Evolutionary conservation across 2,888 invertebrate genomes (phyloP).

Genomic region (Philaethria dido): DNA sequence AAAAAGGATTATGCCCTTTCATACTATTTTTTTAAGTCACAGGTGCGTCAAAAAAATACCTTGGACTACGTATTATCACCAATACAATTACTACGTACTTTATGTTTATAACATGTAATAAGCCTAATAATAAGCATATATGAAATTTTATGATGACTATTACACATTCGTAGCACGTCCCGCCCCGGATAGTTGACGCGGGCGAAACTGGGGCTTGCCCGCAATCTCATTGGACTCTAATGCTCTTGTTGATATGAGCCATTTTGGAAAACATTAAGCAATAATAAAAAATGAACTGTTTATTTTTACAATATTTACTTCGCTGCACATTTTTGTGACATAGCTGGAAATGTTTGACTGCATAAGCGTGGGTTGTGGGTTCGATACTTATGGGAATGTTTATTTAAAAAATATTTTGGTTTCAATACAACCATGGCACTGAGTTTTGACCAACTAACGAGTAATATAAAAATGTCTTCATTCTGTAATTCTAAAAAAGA

Average conservation of each 20-base stretch:
- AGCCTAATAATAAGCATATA: slow-evolving; percentile 13
- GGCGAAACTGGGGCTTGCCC: slow-evolving; percentile 47
- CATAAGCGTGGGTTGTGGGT: too few species aligned
- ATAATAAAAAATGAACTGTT: neutral
- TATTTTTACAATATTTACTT: neutral
- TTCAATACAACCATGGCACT: neutral
- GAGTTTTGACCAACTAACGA: neutral
- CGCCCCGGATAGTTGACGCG: slow-evolving; percentile 43
- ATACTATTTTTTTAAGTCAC: too few species aligned
- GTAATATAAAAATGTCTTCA: too few species aligned
- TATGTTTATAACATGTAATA: slow-evolving; percentile 3
- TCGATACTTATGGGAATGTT: too few species aligned
- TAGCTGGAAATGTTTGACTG: too few species aligned
- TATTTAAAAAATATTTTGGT: neutral
- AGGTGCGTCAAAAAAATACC: neutral
- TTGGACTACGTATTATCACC: neutral
- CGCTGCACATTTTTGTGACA: neutral
- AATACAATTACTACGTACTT: slow-evolving; percentile 4
- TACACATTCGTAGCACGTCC: slow-evolving; percentile 26
- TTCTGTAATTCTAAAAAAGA: too few species aligned
- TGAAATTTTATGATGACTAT: slow-evolving; percentile 10
- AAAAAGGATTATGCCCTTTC: too few species aligned
- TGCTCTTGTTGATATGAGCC: slow-evolving; percentile 38
- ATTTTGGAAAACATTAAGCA: slow-evolving; percentile 28
- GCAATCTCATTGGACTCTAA: slow-evolving; percentile 53